Conservation (phyloP, 2,888 invertebrate genomes). For the Cataglyphis rosenhaueri region DNA sequence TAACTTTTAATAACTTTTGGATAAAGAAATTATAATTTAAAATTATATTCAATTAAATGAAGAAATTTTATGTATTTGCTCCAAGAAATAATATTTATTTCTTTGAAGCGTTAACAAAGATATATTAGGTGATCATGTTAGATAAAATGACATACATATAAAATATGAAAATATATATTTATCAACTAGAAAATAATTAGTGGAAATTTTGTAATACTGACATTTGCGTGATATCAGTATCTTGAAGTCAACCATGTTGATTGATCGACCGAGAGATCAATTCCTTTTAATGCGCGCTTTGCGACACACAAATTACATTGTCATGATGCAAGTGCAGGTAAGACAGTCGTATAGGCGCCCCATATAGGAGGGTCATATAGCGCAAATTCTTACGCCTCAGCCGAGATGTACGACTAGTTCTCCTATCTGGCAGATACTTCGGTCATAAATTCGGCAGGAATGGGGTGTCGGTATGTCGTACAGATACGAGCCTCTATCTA, state of each 20-base stretch:
- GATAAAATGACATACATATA: background rate
- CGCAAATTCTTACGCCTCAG: slow-evolving; percentile 64
- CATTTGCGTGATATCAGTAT: background rate
- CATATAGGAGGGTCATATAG: background rate
- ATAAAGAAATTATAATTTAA: background rate
- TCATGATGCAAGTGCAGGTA: slow-evolving; percentile 3
- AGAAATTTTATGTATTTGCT: background rate
- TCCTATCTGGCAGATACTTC: slow-evolving; percentile 66
- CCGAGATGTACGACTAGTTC: slow-evolving; percentile 65
- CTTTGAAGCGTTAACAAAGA: background rate
- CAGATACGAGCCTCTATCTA: slow-evolving; percentile 62
- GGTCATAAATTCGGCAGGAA: slow-evolving; percentile 75
- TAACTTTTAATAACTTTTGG: background rate
- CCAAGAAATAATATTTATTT: background rate
- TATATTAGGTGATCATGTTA: background rate
- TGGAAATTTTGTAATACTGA: background rate
- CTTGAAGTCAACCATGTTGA: background rate
- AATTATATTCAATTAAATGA: background rate
- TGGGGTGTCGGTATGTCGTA: slow-evolving; percentile 71
- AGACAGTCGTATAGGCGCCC: slow-evolving; percentile 28
- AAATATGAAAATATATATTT: background rate
- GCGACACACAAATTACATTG: background rate
- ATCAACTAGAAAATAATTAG: background rate
- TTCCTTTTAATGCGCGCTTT: background rate
- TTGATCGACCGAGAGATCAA: background rate